A percentile compares a stretch with the other conserved stretches of the same genome.
These are phyloP conservation scores for Polydrusus cervinus DNA, from an alignment of 2,888 invertebrate species.

Conservation along the genomic window DNA sequence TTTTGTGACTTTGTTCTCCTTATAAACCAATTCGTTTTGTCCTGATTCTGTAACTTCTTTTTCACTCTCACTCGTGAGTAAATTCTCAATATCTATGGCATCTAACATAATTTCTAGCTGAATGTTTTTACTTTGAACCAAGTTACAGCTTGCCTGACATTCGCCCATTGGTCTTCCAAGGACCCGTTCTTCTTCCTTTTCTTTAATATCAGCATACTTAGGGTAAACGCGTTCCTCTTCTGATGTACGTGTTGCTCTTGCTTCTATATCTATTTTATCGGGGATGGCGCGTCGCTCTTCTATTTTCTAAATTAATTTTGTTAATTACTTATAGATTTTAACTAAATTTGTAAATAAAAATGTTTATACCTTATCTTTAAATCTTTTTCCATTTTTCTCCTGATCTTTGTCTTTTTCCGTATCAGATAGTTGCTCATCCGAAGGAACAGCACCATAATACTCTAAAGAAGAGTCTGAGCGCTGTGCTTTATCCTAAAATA, in stretches of 20 bases:
- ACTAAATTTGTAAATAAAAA: neutral
- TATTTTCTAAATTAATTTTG: neutral
- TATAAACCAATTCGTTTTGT: too few relatives aligned
- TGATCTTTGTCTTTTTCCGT: slow-evolving; percentile 39
- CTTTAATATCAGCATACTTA: too few relatives aligned
- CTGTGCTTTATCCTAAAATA: neutral
- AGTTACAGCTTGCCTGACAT: too few relatives aligned
- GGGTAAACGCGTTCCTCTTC: neutral
- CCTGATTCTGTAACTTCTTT: too few relatives aligned
- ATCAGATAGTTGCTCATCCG: slow-evolving; percentile 10
- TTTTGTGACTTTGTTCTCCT: neutral
- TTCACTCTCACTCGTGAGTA: too few relatives aligned
- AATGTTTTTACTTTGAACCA: too few relatives aligned
- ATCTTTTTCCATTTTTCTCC: slow-evolving; percentile 8
- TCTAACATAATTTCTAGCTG: too few relatives aligned
- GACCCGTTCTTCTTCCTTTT: too few relatives aligned
- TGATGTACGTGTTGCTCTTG: neutral
- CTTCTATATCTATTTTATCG: slow-evolving; percentile 1
- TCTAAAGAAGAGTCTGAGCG: neutral
- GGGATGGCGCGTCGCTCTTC: neutral
- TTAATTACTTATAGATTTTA: neutral
- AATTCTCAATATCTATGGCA: too few relatives aligned
- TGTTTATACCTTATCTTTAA: neutral
- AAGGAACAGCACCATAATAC: neutral
- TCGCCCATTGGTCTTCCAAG: too few relatives aligned